Evolutionary conservation across 2,113 vertebrate genomes (phyloP), one percentile per base, ranked within the genome.

Genomic region (Pycnonotus jocosus): DNA sequence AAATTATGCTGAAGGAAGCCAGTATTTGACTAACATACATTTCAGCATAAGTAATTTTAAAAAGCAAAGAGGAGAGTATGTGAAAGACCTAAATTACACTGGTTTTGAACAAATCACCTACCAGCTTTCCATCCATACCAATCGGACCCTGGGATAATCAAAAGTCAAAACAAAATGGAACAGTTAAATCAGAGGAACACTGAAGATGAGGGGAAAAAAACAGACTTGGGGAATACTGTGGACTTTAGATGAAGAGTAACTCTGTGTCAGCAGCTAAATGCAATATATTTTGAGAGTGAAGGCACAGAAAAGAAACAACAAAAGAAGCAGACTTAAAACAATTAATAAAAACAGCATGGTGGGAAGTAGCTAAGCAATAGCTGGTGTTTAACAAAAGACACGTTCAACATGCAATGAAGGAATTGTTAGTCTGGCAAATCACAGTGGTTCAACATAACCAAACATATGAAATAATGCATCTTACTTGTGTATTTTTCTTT

Each of bases 401-500:
- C 22, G 54, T 88, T 93, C 74, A 87, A 97, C 97, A 88, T 96
- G 97, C 97, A 97, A 56, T 56, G 85, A 97, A 98, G 94, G 86
- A 98, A 97, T 84, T 93, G 91, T 96, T 96, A 98, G 96, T 95
- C 96, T 98, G 96, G 92, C 82, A 98, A 97, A 97, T 96, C 97
- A 93, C 95, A 97, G 92, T 96, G 96, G 95, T 97, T 96, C 97
- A 97, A 95, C 20, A 62, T 81, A 97, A 97, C 77, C 93, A 84
- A 96, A 96, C 48, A 95, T 95, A 98, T 97, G 97, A 98, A 98
- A 98, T 87, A 98, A 98, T 97, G 95, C 97, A 98, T 98, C 98
- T 98, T 97, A 95, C 80, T 98, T 96, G 76, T 85, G 97, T 96
- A 97, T 96, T 96, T 96, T 96, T 97, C 85, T 96, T 97, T 94